Evolutionary conservation across 2,797 vertebrate species (phyloP).

Genomic region (Pipistrellus nathusii): DNA sequence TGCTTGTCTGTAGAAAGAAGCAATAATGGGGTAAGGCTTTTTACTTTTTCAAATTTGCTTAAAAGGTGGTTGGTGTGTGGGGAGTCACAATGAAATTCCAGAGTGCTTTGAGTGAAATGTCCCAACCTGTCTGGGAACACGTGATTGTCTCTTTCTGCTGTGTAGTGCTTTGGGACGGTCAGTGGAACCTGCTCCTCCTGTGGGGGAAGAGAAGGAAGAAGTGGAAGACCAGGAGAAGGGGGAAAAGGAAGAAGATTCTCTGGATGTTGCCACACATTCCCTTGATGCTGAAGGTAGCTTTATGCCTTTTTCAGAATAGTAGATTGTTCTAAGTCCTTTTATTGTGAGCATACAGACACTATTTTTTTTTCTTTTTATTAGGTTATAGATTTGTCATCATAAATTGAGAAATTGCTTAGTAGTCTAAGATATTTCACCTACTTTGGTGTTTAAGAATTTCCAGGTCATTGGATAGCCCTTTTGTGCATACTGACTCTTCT

Average conservation of each 20-base stretch:
- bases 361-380: not conserved
- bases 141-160: constrained; percentile 49
- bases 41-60: not conserved
- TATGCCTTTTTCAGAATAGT: not conserved
- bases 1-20: constrained; percentile 40
- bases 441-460: constrained; percentile 54
- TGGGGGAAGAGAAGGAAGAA: constrained; percentile 64
- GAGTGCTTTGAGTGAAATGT: constrained; percentile 41
- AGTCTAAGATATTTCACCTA: not conserved
- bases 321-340: not conserved
- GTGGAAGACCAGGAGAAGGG: constrained; percentile 76
- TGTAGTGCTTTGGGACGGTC: constrained; percentile 80
- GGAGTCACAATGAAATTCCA: constrained; percentile 15
- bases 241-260: constrained; percentile 76
- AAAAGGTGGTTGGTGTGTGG: not conserved
- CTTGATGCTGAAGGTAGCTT: constrained; percentile 89
- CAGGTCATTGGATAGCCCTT: not conserved
- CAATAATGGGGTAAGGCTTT: not conserved
- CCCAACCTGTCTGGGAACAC: not conserved
- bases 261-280: constrained; percentile 86
- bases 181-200: constrained; percentile 58
- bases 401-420: constrained; percentile 18
- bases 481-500: not conserved
- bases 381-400: constrained; percentile 35
- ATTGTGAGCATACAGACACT: not conserved